Conservation (phyloP, 2,113 vertebrate species). For the Seriola quinqueradiata region DNA sequence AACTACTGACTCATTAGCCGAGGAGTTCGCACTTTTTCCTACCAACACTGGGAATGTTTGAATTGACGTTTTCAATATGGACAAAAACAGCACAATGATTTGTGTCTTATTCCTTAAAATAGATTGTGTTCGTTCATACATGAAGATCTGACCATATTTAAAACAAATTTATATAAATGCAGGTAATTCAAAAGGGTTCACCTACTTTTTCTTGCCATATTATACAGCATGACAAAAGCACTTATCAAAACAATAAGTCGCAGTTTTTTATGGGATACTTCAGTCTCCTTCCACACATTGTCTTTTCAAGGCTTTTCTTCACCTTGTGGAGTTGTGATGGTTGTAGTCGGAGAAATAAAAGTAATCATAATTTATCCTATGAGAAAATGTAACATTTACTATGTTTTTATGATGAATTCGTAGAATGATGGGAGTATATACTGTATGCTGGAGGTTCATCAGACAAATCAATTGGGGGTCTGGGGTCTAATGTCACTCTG, state of each 20-base stretch:
- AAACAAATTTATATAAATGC: background rate
- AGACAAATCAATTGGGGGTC: background rate
- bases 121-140: background rate
- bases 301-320: background rate
- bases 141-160: background rate
- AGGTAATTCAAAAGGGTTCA: background rate
- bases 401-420: background rate
- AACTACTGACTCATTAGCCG: background rate
- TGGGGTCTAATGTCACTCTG: background rate
- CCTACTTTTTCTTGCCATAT: too few relatives aligned
- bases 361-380: background rate
- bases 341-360: background rate
- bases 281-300: too few relatives aligned
- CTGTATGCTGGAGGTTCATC: background rate
- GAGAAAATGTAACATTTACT: background rate
- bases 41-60: background rate
- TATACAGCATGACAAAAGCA: background rate
- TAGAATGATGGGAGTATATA: background rate
- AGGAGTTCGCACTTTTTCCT: background rate
- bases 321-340: too few relatives aligned
- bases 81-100: background rate
- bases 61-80: background rate
- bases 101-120: background rate
- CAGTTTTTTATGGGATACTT: background rate
- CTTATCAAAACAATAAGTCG: background rate